Percentiles rank a stretch among this genome's conserved stretches.
Conservation (phyloP, 2,888 invertebrate species). For the Agrochola litura region DNA sequence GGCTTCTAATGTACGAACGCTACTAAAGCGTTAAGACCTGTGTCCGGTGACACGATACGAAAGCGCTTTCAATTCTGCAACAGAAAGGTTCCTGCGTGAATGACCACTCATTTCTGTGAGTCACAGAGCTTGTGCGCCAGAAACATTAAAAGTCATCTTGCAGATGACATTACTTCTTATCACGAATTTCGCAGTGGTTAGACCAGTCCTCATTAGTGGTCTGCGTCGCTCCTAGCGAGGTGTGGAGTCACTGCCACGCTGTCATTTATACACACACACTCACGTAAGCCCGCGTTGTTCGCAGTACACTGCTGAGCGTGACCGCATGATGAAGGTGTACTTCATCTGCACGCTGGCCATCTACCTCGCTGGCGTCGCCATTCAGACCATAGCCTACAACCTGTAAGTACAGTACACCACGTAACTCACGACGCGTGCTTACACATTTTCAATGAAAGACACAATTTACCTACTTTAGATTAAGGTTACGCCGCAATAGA, state of each 20-base stretch:
- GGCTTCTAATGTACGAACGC: background rate
- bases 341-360: conserved; percentile 95
- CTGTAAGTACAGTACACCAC: conserved; percentile 87
- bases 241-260: background rate
- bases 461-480: background rate
- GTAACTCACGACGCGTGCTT: background rate
- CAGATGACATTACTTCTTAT: background rate
- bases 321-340: conserved; percentile 96
- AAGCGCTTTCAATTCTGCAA: background rate
- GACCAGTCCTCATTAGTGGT: background rate
- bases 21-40: background rate
- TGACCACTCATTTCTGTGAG: background rate
- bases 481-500: background rate
- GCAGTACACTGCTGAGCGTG: conserved; percentile 95
- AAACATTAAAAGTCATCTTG: background rate
- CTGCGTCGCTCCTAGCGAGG: background rate
- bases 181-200: background rate
- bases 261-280: background rate
- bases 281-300: conserved; percentile 66
- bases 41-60: background rate
- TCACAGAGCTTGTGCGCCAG: background rate
- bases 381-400: conserved; percentile 92
- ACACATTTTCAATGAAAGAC: background rate
- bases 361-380: conserved; percentile 92
- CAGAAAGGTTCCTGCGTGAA: background rate